Evolutionary conservation across 2,113 vertebrate species (phyloP), one percentile per base, ranked within the genome.

Genomic region (Urocitellus parryii): DNA sequence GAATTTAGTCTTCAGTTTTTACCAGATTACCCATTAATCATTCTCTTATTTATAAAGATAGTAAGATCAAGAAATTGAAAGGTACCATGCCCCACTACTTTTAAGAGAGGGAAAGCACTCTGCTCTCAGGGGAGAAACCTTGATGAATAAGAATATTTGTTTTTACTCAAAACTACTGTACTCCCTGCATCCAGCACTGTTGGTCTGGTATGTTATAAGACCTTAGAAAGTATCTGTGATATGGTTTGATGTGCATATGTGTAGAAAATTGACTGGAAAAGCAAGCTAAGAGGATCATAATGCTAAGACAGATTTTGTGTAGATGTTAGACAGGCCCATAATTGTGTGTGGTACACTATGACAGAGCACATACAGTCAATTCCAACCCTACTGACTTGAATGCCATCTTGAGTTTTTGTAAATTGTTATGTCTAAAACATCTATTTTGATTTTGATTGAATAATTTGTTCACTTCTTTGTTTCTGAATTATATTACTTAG

Each of bases 381-480:
- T 45, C 56, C 2, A 10, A 39, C 32, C 42, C 27, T 22, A 4
- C 2, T 73, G 37, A 77, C 14, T 90, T 72, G 18, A 22, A 34
- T 65, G 34, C 63, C 24, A 4, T 9, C 20, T 48, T 11, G 12
- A 25, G 24, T 88, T 94, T 90, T 51, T 45, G 90, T 39, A 65
- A 95, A 16, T 53, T 93, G 1, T 78, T 96, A 2, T 53, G n/a
- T 78, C 39, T 95, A 74, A 91, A 91, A 14, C 18, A 68, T 29
- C 13, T 77, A 9, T 74, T 93, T 89, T 77, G 14, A 61, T 76
- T 95, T 89, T 77, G 14, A 61, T 76, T 95, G 56, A 8, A 29
- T 84, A 88, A 37, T 86, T 93, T 91, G 32, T 77, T 86, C 45
- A 65, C n/a, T 53, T 42, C 16, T 61, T 58, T 95, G 53, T 94